Evolutionary conservation across 37 sponge, comb jelly and placozoan species (phyloP).

Genomic region (Ephydatia muelleri): DNA sequence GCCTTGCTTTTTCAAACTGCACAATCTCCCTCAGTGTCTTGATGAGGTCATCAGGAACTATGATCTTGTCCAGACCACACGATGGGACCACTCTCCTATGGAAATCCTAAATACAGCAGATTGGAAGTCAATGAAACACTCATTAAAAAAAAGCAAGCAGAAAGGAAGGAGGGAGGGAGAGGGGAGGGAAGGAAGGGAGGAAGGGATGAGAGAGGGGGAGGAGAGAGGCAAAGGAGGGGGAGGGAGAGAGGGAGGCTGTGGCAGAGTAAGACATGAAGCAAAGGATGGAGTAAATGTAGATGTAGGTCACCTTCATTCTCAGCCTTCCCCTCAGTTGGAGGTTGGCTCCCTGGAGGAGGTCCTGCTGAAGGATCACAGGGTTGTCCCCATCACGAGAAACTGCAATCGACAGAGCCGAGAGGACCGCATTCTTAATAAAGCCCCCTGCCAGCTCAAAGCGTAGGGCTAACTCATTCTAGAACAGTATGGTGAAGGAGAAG

Average conservation of each 20-base stretch:
- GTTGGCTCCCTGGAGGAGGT: slow-evolving; percentile 79
- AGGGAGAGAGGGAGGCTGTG: neutral
- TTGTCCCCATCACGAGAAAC: slow-evolving; percentile 81
- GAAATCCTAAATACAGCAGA: slow-evolving; percentile 68
- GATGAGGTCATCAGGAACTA: slow-evolving; percentile 47
- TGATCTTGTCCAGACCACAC: slow-evolving; percentile 69
- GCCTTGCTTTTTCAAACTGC: slow-evolving; percentile 86
- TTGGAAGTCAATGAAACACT: too few relatives aligned
- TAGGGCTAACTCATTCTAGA: slow-evolving; percentile 57
- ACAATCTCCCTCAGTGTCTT: slow-evolving; percentile 68
- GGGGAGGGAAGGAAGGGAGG: neutral
- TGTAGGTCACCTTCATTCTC: slow-evolving; percentile 69
- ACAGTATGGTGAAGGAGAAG: neutral
- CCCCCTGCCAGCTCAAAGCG: slow-evolving; percentile 86
- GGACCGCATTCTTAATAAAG: slow-evolving; percentile 85
- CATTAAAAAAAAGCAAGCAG: neutral
- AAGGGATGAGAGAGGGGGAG: neutral
- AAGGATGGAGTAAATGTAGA: neutral
- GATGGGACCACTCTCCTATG: slow-evolving; percentile 75
- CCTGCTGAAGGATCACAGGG: slow-evolving; percentile 69
- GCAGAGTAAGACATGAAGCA: neutral
- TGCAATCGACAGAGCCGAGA: slow-evolving; percentile 83
- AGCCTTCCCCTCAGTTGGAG: slow-evolving; percentile 85
- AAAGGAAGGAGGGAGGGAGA: neutral
- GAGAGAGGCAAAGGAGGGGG: neutral